Evolutionary conservation across 2,797 vertebrate genomes (phyloP).

Genomic region (Semotilus atromaculatus): DNA sequence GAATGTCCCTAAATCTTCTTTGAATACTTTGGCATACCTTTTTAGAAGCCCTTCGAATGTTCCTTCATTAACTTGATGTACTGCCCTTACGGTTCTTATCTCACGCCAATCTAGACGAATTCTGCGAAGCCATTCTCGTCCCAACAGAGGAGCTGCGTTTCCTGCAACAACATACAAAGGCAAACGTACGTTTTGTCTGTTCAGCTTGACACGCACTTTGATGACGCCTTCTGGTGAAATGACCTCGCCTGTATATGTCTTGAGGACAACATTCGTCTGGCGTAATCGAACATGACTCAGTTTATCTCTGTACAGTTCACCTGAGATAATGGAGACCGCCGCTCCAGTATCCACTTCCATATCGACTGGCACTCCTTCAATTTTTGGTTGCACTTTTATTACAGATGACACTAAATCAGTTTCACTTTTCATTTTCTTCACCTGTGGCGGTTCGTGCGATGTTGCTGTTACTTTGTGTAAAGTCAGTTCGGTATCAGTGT

Average conservation of each 20-base stretch:
- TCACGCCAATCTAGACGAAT: background rate
- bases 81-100: slow-evolving; percentile 16
- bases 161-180: slow-evolving; percentile 15
- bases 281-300: background rate
- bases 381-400: too few relatives aligned
- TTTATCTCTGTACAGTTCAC: slow-evolving; percentile 3
- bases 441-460: too few relatives aligned
- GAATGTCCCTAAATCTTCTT: slow-evolving; percentile 1
- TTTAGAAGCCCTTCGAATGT: slow-evolving; percentile 10
- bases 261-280: background rate
- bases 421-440: too few relatives aligned
- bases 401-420: too few relatives aligned
- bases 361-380: too few relatives aligned
- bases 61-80: background rate
- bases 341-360: too few relatives aligned
- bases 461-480: too few relatives aligned
- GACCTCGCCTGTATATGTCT: slow-evolving; percentile 5
- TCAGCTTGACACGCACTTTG: slow-evolving; percentile 23
- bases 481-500: too few relatives aligned
- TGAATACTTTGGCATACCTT: slow-evolving; percentile 23
- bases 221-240: slow-evolving; percentile 15
- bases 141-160: slow-evolving; percentile 7
- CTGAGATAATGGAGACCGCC: slow-evolving; percentile 32
- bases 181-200: slow-evolving; percentile 2
- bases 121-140: background rate